Conservation (phyloP, 1,140 invertebrate genomes). For the Chironomus striatipennis region DNA sequence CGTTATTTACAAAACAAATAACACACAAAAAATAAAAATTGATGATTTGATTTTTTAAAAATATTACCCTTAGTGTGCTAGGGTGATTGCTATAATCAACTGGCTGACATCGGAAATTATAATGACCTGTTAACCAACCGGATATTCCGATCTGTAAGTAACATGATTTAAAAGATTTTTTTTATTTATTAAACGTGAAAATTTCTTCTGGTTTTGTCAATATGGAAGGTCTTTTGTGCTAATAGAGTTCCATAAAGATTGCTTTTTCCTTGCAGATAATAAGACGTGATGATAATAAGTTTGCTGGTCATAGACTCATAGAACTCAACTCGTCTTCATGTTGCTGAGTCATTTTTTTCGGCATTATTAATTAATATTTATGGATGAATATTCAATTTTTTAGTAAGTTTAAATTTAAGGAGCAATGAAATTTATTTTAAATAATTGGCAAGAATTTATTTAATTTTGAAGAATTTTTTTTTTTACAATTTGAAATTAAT, state of each 20-base stretch:
- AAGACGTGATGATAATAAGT: no score
- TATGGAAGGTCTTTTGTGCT: not conserved
- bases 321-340: no score
- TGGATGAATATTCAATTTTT: no score
- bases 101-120: constrained; percentile 90
- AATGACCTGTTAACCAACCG: constrained; percentile 82
- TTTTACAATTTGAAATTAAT: no score
- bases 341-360: no score
- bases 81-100: constrained; percentile 87
- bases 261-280: no score
- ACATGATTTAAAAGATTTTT: constrained; percentile 26
- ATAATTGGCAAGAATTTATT: no score
- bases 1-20: not conserved
- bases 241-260: not conserved
- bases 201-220: not conserved
- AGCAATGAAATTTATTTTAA: no score
- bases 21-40: constrained; percentile 1
- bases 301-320: no score
- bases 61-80: constrained; percentile 75
- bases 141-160: constrained; percentile 74
- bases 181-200: constrained; percentile 21
- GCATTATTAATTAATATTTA: no score
- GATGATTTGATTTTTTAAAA: not conserved
- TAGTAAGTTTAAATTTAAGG: no score
- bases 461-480: no score